phyloP scores from a whole-genome alignment of 2,113 vertebrate genomes.

The Nanorana parkeri region DNA sequence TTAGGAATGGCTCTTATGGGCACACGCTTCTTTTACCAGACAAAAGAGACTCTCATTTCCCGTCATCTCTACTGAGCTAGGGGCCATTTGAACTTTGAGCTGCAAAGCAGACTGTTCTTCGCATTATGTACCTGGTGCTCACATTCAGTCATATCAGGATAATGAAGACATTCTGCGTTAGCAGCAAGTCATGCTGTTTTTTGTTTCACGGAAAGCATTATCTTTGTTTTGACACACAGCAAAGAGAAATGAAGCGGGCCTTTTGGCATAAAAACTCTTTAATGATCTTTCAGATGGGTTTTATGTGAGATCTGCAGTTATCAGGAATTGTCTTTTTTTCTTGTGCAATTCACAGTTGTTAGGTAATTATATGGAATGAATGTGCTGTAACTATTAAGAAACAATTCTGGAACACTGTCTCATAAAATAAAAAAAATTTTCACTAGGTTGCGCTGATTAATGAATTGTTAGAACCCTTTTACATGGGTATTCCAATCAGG shows the following conservation, averaged over 20 bases:
- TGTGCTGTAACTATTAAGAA: conserved; percentile 1
- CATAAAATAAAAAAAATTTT: too few relatives aligned
- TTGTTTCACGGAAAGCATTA: conserved; percentile 22
- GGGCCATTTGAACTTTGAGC: conserved; percentile 28
- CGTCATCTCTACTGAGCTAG: too few relatives aligned
- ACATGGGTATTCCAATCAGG: too few relatives aligned
- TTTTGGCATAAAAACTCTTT: background rate
- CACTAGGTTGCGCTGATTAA: too few relatives aligned
- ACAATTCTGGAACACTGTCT: too few relatives aligned
- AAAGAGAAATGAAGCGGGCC: conserved; percentile 27
- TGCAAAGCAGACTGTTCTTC: conserved; percentile 2
- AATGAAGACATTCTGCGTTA: conserved; percentile 22
- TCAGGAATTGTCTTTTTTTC: conserved; percentile 20
- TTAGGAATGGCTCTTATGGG: too few relatives aligned
- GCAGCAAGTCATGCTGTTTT: conserved; percentile 28
- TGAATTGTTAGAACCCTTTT: too few relatives aligned
- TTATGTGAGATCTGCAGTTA: background rate
- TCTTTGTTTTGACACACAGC: conserved; percentile 42
- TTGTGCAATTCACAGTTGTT: conserved; percentile 3
- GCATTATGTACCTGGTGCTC: conserved; percentile 19
- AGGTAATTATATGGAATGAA: background rate
- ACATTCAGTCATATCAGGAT: conserved; percentile 8
- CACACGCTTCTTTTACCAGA: too few relatives aligned
- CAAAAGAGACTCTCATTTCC: too few relatives aligned
- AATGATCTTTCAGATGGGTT: conserved; percentile 9